Evolutionary conservation across 2,888 invertebrate species (phyloP), one percentile per base, ranked within the genome.

Genomic region (Candidula unifasciata): DNA sequence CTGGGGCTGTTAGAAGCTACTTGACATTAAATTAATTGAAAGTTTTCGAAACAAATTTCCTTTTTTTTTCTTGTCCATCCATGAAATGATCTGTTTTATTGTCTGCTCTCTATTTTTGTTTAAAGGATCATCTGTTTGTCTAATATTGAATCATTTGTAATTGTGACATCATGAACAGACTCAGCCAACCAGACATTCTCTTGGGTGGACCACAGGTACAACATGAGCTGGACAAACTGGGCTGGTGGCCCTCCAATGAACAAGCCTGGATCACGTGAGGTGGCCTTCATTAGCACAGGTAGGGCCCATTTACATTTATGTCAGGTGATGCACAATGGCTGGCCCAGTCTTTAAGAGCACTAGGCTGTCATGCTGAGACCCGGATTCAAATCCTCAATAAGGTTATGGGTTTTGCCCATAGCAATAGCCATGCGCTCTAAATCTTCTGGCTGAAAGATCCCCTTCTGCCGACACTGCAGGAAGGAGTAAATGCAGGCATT

Each of bases 201-300:
- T 24, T 78, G 78, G 78, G 78, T 78, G n/a, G 64, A 64, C n/a
- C 21, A 6, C 24, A 64, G 2, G 3, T 35, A 60, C n/a, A 6
- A 1, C 21, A 16, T 33, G 13, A 78, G 37, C 64, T 78, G 78
- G 78, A 57, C 71, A 30, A 81, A 81, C 57, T 81, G 81, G 81
- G 71, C 81, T 0, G 5, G 27, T 0, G 37, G 27, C 35, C 5
- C 57, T 33, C 33, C 71, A 2, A 13, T 5, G 3, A 35, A 18
- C 57, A 24, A 2, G 0, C 37, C 57, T 8, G 73, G 57, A 1
- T n/a, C 6, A 33, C 54, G 57, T 6, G 30, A 66, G 16, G 68
- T 69, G 33, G 80, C 57, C 6, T 81, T 54, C 35, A 57, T 81
- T 18, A 71, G 54, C 33, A 81, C 81, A 81, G 60, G 81, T 81